Evolutionary conservation across 2,888 invertebrate species (phyloP), one percentile per base, ranked within the genome.

Genomic region (Pteria penguin): DNA sequence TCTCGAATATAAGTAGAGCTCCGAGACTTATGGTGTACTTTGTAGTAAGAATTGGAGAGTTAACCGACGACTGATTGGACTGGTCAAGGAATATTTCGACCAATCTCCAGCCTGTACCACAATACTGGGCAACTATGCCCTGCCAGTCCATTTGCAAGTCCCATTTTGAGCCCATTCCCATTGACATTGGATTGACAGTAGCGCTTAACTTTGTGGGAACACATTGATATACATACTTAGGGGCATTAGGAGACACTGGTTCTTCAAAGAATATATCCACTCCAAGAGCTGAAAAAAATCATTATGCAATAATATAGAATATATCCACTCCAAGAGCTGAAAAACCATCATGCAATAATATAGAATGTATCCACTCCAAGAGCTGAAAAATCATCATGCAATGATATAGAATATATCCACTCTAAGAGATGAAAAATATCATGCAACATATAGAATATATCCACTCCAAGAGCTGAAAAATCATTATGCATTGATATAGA

Each of bases 1-100:
- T 91, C 79, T 91, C 91, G 78, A 91, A 91, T 29, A 90, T 86
- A 88, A 90, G 90, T 36, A 89, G 80, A 31, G 87, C 84, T 78
- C 88, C 87, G 57, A 84, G 79, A 8, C 68, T 67, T 0, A 73
- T 60, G 1, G 76, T 76, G 2, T 74, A 27, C 27, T 78, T 76
- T 1, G 80, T 66, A 4, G 80, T 65, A 8, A 82, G 72, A 0
- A 78, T 78, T 8, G 58, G 45, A 8, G 22, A 75, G 45, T 68
- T 58, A 1, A 62, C 14, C n/a, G 66, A 72, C 45, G 60, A 31
- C 24, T 45, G 60, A 26, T 63, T 60, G 27, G 60, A 58, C 63
- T 67, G 72, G 29, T 76, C 90, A 36, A 89, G 81, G 78, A 90
- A 90, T 32, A 90, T 86, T 69, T 90, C 90, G 0, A 90, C 86